Percentiles rank a stretch among this genome's conserved stretches.
Evolutionary conservation across 2,888 invertebrate genomes (phyloP).

Genomic region (Podabrus alpinus): DNA sequence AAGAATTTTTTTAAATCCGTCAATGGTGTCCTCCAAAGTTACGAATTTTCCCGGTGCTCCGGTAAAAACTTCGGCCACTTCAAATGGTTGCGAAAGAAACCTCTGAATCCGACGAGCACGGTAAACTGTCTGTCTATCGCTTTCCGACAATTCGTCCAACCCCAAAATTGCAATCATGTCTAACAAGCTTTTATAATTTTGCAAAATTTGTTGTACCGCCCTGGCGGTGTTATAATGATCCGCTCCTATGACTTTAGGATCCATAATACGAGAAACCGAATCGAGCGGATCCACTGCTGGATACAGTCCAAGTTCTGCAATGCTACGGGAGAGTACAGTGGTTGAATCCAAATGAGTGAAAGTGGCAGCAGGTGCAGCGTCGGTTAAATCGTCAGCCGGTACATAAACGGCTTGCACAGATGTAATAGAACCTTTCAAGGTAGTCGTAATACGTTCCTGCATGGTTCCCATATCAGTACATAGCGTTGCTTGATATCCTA

Average conservation of each 20-base stretch:
- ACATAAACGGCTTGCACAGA: conserved; percentile 92
- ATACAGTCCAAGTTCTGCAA: conserved; percentile 90
- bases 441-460: conserved; percentile 95
- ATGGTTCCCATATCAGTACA: conserved; percentile 96
- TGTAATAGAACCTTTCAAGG: conserved; percentile 91
- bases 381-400: conserved; percentile 91
- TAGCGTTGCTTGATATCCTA: conserved; percentile 93
- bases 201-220: conserved; percentile 88
- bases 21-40: conserved; percentile 88
- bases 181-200: conserved; percentile 67
- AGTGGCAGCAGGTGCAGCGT: conserved; percentile 94
- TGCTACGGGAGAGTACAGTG: conserved; percentile 89
- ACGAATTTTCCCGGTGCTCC: conserved; percentile 95
- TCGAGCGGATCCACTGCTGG: conserved; percentile 94
- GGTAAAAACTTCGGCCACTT: conserved; percentile 97
- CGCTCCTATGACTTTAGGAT: conserved; percentile 85
- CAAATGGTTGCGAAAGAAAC: conserved; percentile 97
- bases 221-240: conserved; percentile 89
- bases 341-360: conserved; percentile 95
- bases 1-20: conserved; percentile 83
- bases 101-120: conserved; percentile 97
- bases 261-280: conserved; percentile 91
- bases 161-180: conserved; percentile 99
- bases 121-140: conserved; percentile 94
- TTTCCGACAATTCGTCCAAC: conserved; percentile 99